Conservation (phyloP, 64 coral and sea anemone genomes). For the Pachyseris speciosa region DNA sequence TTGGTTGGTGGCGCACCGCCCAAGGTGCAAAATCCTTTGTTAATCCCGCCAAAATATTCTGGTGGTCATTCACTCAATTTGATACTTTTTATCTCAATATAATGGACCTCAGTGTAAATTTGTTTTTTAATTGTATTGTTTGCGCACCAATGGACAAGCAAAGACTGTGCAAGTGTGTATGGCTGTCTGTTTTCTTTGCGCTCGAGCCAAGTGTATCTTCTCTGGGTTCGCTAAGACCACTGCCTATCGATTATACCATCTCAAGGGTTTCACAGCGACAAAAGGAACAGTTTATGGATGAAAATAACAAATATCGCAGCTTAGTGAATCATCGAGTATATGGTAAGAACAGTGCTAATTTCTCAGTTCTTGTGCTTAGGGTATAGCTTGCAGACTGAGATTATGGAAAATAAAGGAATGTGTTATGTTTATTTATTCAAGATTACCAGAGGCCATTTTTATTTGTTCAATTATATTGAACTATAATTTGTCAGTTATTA, state of each 20-base stretch:
- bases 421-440: no score
- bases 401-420: no score
- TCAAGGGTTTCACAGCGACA: constrained; percentile 11
- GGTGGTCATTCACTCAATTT: not conserved
- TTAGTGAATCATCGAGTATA: constrained; percentile 68
- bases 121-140: not conserved
- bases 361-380: no score
- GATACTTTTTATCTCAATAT: not conserved
- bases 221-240: not conserved
- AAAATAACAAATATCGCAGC: constrained; percentile 61
- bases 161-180: not conserved
- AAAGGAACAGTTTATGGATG: constrained; percentile 65
- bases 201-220: not conserved
- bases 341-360: no score
- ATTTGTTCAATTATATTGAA: no score
- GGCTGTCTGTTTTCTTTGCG: not conserved
- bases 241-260: constrained; percentile 36
- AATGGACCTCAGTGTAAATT: not conserved
- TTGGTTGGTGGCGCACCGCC: not conserved
- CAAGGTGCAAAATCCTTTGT: not conserved
- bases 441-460: no score
- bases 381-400: no score
- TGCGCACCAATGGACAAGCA: not conserved
- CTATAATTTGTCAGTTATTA: no score
- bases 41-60: constrained; percentile 21